A percentile compares a stretch with the other conserved stretches of the same genome.
These are phyloP conservation scores for Euzophera pinguis DNA, from an alignment of 2,888 invertebrate genomes.

Conservation along the genomic window DNA sequence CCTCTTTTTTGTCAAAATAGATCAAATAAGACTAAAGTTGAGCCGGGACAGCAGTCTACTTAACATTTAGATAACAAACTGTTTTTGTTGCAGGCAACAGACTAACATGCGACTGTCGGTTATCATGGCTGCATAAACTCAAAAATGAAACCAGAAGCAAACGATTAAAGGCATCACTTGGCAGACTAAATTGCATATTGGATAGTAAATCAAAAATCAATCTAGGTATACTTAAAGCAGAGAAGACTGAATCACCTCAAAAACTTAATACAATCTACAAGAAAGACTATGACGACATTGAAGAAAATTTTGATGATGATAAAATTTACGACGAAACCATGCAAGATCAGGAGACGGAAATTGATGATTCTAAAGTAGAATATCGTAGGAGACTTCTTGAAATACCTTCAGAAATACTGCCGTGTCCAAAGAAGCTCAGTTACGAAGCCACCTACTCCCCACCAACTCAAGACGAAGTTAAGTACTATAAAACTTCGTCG, in stretches of 20 bases:
- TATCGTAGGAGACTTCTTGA: constrained; percentile 58
- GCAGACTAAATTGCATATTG: constrained; percentile 84
- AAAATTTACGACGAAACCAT: constrained; percentile 61
- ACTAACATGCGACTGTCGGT: constrained; percentile 89
- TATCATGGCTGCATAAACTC: constrained; percentile 88
- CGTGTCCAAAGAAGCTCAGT: constrained; percentile 59
- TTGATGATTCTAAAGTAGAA: constrained; percentile 50
- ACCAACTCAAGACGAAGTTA: constrained; percentile 71
- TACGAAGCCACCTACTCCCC: constrained; percentile 61
- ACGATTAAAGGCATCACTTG: constrained; percentile 82
- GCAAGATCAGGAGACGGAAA: constrained; percentile 61
- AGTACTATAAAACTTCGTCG: constrained; percentile 62
- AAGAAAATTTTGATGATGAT: constrained; percentile 51
- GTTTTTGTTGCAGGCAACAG: constrained; percentile 84
- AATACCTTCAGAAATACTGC: constrained; percentile 59
- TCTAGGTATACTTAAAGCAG: constrained; percentile 39
- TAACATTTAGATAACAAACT: neutral
- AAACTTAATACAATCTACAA: constrained; percentile 37
- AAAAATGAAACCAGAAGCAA: constrained; percentile 86
- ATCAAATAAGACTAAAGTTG: no score
- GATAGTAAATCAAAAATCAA: constrained; percentile 61
- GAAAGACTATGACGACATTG: constrained; percentile 55
- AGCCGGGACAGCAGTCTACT: neutral
- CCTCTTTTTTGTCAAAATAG: no score
- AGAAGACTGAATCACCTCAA: constrained; percentile 30